Base-by-base conservation (phyloP, 2,113 vertebrate species). In the Fulica atra region DNA sequence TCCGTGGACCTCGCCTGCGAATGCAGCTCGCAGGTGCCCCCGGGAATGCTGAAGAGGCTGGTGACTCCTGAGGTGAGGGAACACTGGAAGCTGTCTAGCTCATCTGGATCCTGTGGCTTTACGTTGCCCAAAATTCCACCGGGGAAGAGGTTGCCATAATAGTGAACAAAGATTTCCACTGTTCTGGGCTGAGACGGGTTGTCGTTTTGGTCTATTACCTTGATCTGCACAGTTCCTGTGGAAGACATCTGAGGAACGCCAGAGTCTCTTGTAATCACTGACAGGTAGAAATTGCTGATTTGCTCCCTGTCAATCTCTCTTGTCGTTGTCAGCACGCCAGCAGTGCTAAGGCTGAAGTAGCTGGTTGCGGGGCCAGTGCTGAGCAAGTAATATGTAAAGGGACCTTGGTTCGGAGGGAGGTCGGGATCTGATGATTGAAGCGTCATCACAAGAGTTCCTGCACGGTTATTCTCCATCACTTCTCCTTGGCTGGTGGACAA, bases 191-290 rank as follows among this genome's bases (percentile, higher is more conserved):
- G 98, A 5, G 99, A 99, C 0, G 99, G 99, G 88, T 99, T 99
- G 97, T 99, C 99, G 0, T 99, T 99, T 94, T 99, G 98, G 93
- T 99, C 99, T 53, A 98, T 98, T 44, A 99, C 98, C 61, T 98
- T 98, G 81, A 99, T 94, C 8, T 98, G 99, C 92, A 99, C 98
- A 1, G 99, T 99, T 88, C 99, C 99, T 2, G 99, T 99, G 71
- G 99, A 99, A 60, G 99, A 99, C 99, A 99, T 99, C 46, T 99
- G 99, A 69, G 99, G 99, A 29, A 99, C 69, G 0, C 99, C 99
- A 29, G 99, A 99, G 92, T 99, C 99, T 81, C 98, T 98, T 0
- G 99, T 99, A 29, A 99, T 94, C 82, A 99, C 99, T 0, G 98
- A 98, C 84, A 99, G 98, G 73, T 99, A 99, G 97, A 99, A 99